Base-by-base conservation (phyloP, 2,888 invertebrate species). In the Philopedon plagiatum region DNA sequence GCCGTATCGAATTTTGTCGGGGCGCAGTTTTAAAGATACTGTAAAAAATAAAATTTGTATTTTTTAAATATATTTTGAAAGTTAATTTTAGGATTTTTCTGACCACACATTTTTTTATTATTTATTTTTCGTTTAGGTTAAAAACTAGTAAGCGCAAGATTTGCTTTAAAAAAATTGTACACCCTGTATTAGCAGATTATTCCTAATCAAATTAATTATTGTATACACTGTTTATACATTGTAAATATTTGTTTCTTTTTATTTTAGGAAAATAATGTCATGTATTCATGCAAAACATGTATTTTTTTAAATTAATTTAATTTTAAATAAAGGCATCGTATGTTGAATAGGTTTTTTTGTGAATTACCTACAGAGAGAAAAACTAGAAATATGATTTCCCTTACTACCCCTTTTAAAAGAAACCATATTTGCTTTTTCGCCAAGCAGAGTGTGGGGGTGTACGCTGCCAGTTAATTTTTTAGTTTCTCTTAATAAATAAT, bases 301-400 rank as follows among this genome's bases (percentile, higher is more conserved):
- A 73, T 73, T 73, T 73, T 73, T 73, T 73, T 67, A 73, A 73
- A 73, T 73, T 73, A 68, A 72, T 72, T 72, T 72, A 72, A 73
- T 60, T 60, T 63, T 64, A 63, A 73, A 68, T 68, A 73, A 73
- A 73, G 63, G 58, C 67, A 68, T 69, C 69, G 26, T 56, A 69
- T 64, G 64, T 64, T 64, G 32, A 62, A 19, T 19, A 13, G 2
- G 29, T 4, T 37, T 37, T 1, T 37, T 1, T 37, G 37, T n/a
- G 11, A 1, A n/a, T 11, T n/a, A n/a, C n/a, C n/a, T n/a, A n/a
- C n/a, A n/a, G n/a, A n/a, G n/a, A n/a, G n/a, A n/a, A n/a, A n/a
- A n/a, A n/a, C n/a, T n/a, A n/a, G n/a, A n/a, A n/a, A n/a, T n/a
- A n/a, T n/a, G n/a, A n/a, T n/a, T n/a, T n/a, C n/a, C n/a, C n/a